Evolutionary conservation across 2,797 vertebrate genomes (phyloP), one percentile per base, ranked within the genome.

Genomic region (Cynopterus sphinx): DNA sequence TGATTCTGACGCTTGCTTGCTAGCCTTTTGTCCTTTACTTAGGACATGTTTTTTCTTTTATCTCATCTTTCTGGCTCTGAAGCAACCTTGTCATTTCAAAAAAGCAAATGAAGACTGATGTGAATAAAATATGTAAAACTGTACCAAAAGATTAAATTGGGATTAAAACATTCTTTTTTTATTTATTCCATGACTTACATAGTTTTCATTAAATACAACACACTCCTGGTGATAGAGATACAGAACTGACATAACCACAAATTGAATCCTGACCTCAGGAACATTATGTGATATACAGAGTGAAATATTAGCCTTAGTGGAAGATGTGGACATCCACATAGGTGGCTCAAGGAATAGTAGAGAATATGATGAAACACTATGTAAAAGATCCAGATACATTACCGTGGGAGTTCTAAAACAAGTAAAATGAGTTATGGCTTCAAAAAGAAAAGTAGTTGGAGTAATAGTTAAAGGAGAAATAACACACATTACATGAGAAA

Each of bases 401-500:
- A 15, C 26, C 49, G 15, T 83, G n/a, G 24, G 12, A 31, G 8
- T 83, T 33, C 9, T 70, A 22, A 89, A 86, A 51, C 24, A 10
- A 87, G 28, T 39, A 51, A 92, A 87, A 92, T 39, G 59, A 93
- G 46, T 21, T 57, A 57, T 6, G 28, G 31, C 33, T 78, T 90
- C 74, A 49, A 31, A 8, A 1, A 9, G 31, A 73, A 24, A 87
- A 43, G 16, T 55, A 78, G 71, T 49, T 57, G 81, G 22, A 82
- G 10, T 93, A 70, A 70, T 46, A 65, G 31, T 63, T 87, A 71
- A 51, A 51, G 11, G 26, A 21, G 33, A 90, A 82, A 70, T 83
- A 41, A 39, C 2, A 39, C 5, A 59, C 16, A 55, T 59, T 53
- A 26, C 33, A 55, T 0, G 0, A 41, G 11, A 10, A 46, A 65